A percentile compares a stretch with the other conserved stretches of the same genome.
phyloP scores from a whole-genome alignment of 2,797 vertebrate genomes.

The Sebastes diaconus region DNA sequence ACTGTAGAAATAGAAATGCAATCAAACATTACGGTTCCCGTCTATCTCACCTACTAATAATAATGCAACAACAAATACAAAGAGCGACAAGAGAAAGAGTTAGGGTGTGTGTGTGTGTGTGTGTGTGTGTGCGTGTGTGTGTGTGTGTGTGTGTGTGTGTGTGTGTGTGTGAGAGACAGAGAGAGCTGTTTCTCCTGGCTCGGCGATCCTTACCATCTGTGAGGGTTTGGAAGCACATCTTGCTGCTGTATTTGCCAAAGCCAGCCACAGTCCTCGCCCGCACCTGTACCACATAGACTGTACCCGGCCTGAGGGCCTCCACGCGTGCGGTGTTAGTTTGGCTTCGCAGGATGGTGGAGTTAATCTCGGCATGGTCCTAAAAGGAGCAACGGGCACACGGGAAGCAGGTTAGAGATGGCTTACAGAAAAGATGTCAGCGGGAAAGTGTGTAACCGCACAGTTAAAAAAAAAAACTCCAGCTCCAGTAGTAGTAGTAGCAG shows the following conservation, averaged over 20 bases:
- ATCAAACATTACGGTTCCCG: conserved; percentile 54
- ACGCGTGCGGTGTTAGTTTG: conserved; percentile 95
- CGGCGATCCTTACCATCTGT: conserved; percentile 90
- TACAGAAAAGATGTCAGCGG: not conserved
- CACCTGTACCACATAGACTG: conserved; percentile 97
- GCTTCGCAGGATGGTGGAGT: conserved; percentile 94
- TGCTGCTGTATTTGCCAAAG: conserved; percentile 98
- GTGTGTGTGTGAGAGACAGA: conserved; percentile 3
- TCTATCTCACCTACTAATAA: conserved; percentile 39
- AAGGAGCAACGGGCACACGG: conserved; percentile 15
- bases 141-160: not conserved
- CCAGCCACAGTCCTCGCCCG: conserved; percentile 94
- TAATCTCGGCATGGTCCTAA: conserved; percentile 95
- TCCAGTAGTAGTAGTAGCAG: not conserved
- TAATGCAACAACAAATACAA: conserved; percentile 44
- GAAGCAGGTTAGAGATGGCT: conserved; percentile 17
- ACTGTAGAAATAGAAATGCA: conserved; percentile 52
- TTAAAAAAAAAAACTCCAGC: not conserved
- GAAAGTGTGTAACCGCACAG: not conserved
- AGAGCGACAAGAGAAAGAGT: conserved; percentile 21
- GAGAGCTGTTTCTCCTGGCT: conserved; percentile 65
- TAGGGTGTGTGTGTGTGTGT: not conserved
- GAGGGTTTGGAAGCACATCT: conserved; percentile 99
- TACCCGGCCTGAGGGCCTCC: conserved; percentile 90
- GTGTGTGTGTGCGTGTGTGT: too few species aligned